A percentile compares a stretch with the other conserved stretches of the same genome.
Conservation (phyloP, 2,797 vertebrate species). For the Ammospiza maritima region DNA sequence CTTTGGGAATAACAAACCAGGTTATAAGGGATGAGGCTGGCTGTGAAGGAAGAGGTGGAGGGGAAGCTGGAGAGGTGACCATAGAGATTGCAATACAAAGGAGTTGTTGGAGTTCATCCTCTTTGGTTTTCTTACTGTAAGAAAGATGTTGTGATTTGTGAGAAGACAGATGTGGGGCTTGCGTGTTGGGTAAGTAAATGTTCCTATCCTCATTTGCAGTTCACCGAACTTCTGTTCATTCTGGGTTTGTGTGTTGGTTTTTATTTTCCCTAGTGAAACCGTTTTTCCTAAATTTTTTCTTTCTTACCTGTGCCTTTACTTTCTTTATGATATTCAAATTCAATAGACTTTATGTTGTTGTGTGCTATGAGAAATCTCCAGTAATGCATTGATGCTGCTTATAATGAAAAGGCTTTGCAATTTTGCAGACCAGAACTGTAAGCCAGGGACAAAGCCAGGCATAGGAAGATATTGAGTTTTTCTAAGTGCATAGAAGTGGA, state of each 20-base stretch:
- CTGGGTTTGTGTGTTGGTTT: not conserved
- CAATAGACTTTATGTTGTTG: not conserved
- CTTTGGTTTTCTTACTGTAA: accelerated
- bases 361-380: not conserved
- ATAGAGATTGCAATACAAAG: accelerated
- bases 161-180: accelerated
- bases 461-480: not conserved
- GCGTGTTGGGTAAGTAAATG: accelerated
- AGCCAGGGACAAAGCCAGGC: not conserved
- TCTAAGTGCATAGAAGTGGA: accelerated
- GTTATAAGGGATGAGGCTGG: accelerated
- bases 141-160: not conserved
- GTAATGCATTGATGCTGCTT: not conserved
- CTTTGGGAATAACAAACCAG: not conserved
- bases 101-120: not conserved
- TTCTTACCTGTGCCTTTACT: not conserved
- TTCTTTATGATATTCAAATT: not conserved
- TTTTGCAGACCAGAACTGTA: not conserved
- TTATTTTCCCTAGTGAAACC: not conserved
- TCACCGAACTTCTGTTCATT: not conserved
- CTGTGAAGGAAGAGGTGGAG: accelerated
- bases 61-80: accelerated
- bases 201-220: accelerated
- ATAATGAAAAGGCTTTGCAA: not conserved
- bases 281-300: not conserved